phyloP scores from a whole-genome alignment of 1,140 invertebrate genomes.

The Goniozus legneri region DNA sequence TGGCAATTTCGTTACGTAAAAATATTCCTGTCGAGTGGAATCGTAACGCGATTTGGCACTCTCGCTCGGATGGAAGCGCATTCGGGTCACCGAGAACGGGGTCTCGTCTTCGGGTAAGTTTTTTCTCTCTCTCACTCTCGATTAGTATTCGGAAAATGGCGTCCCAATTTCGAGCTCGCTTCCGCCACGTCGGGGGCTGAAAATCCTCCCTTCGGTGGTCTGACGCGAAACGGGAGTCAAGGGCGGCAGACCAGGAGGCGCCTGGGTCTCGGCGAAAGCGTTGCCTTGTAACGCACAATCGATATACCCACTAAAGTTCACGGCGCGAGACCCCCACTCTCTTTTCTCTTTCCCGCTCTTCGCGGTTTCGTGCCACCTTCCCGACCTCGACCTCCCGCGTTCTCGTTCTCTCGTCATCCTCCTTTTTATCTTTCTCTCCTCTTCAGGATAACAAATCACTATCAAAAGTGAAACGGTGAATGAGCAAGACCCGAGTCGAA shows the following conservation, averaged over 20 bases:
- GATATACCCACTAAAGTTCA: constrained; percentile 52
- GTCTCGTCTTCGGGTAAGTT: too few relatives aligned
- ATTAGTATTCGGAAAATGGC: too few relatives aligned
- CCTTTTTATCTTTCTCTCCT: constrained; percentile 5
- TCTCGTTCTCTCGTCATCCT: too few relatives aligned
- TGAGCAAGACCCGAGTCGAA: neutral
- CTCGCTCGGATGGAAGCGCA: too few relatives aligned
- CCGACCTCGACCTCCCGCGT: neutral
- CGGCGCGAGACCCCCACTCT: too few relatives aligned
- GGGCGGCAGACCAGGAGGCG: constrained; percentile 46
- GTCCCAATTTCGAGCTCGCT: neutral
- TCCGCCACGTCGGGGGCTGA: constrained; percentile 9
- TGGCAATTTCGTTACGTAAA: too few relatives aligned
- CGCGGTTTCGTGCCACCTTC: constrained; percentile 12
- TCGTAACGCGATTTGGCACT: too few relatives aligned
- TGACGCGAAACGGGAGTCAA: constrained; percentile 41
- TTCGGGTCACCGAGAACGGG: too few relatives aligned
- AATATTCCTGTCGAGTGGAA: too few relatives aligned
- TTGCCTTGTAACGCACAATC: constrained; percentile 40
- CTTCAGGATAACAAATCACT: neutral
- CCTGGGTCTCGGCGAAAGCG: constrained; percentile 33
- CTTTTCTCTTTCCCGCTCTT: neutral
- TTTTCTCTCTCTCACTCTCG: too few relatives aligned
- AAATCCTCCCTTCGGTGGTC: constrained; percentile 17
- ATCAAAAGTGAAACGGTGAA: neutral